A percentile compares a stretch with the other conserved stretches of the same genome.
Evolutionary conservation across 2,888 invertebrate species (phyloP).

Genomic region (Eugnorisma glareosa): DNA sequence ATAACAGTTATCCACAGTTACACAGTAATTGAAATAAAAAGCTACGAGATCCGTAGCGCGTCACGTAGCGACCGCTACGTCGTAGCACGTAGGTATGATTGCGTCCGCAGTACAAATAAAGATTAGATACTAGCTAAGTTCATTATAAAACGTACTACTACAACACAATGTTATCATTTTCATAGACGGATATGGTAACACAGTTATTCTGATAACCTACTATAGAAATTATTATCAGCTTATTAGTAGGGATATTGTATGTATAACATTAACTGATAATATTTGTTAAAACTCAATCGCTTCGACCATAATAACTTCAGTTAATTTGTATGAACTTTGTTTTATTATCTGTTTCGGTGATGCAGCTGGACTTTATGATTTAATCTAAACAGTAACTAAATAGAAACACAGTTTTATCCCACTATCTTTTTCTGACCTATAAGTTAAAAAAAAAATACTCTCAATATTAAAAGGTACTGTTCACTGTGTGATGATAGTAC

Average conservation of each 20-base stretch:
- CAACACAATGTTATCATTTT: neutral
- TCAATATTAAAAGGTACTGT: neutral
- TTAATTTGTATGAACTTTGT: neutral
- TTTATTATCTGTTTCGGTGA: neutral
- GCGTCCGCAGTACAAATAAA: slow-evolving; percentile 67
- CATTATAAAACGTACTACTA: slow-evolving; percentile 40
- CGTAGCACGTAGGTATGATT: slow-evolving; percentile 74
- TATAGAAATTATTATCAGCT: neutral
- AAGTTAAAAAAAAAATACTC: too few species aligned
- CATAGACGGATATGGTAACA: neutral
- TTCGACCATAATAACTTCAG: neutral
- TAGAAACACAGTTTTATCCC: neutral
- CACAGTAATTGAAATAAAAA: slow-evolving; percentile 60
- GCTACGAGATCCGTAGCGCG: slow-evolving; percentile 64
- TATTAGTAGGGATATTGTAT: neutral
- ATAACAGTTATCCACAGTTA: slow-evolving; percentile 44
- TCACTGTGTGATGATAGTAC: neutral
- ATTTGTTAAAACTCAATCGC: neutral
- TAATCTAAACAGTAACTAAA: neutral
- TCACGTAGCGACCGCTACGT: slow-evolving; percentile 73
- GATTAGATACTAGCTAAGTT: slow-evolving; percentile 64
- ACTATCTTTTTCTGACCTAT: neutral
- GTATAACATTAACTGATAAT: neutral
- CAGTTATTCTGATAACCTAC: neutral
- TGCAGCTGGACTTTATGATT: neutral